A percentile compares a stretch with the other conserved stretches of the same genome.
These are phyloP conservation scores for Eledone cirrhosa DNA, from an alignment of 2,888 invertebrate species.

Conservation along the genomic window DNA sequence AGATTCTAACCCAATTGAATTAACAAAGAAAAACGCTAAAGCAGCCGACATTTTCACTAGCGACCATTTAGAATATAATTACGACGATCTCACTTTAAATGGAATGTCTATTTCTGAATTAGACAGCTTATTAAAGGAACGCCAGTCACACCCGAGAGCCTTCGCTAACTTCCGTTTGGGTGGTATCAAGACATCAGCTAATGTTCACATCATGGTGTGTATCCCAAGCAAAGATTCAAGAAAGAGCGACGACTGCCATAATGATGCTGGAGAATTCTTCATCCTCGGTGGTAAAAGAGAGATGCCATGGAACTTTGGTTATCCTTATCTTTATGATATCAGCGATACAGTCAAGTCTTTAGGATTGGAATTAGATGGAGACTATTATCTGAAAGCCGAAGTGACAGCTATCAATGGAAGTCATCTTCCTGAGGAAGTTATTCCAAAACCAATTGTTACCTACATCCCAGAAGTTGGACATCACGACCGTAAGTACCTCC, in stretches of 20 bases:
- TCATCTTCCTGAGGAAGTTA: conserved; percentile 15
- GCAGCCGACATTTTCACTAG: conserved; percentile 29
- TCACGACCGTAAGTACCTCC: conserved; percentile 37
- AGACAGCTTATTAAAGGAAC: conserved; percentile 32
- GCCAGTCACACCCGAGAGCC: conserved; percentile 31
- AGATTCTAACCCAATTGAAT: conserved; percentile 27
- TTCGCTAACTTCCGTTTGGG: conserved; percentile 38
- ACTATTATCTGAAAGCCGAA: conserved; percentile 34
- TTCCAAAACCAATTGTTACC: conserved; percentile 31
- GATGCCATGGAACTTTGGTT: conserved; percentile 40
- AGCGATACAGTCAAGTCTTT: conserved; percentile 33
- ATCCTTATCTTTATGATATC: conserved; percentile 38
- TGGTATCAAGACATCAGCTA: conserved; percentile 38
- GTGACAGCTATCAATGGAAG: conserved; percentile 39
- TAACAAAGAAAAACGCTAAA: conserved; percentile 28
- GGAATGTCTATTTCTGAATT: conserved; percentile 34
- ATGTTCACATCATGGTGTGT: conserved; percentile 36
- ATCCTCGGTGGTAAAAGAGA: conserved; percentile 40
- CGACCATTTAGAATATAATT: conserved; percentile 31
- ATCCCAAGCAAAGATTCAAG: conserved; percentile 24
- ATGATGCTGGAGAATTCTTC: conserved; percentile 40
- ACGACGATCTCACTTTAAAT: conserved; percentile 37
- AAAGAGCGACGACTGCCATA: conserved; percentile 26
- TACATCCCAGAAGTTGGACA: conserved; percentile 32
- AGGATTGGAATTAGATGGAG: conserved; percentile 27